Evolutionary conservation across 2,888 invertebrate genomes (phyloP), one percentile per base, ranked within the genome.

Genomic region (Sphinx pinastri): DNA sequence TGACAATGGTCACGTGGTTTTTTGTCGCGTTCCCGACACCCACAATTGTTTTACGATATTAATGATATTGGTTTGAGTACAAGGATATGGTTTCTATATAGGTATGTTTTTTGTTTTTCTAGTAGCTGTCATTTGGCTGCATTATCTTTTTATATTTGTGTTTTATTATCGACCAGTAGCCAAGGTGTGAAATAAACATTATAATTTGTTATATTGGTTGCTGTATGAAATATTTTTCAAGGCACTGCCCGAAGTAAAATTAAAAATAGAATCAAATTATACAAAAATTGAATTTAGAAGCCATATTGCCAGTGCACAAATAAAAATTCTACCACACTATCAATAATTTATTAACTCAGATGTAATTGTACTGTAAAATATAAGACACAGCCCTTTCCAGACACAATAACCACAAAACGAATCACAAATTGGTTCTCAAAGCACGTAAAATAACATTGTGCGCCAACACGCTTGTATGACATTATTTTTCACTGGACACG

Each of bases 401-500:
- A 47, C 47, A 49, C 59, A 72, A 69, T 71, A 67, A 57, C n/a
- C 59, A 49, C 25, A 67, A 70, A 70, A 45, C 19, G 52, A 16
- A 19, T 47, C 63, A 49, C 19, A 63, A 69, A 69, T 69, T 54
- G 38, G 47, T 51, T 45, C 45, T 14, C 54, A 38, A 54, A 52
- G 38, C 60, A 63, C 51, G 47, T 49, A 69, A 63, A 52, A 47
- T 52, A 60, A 63, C 7, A 54, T 69, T 68, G 59, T 63, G n/a
- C 51, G 38, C 67, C 67, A 58, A 70, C 66, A 70, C 69, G 68
- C 70, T 51, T 68, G 69, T 73, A 66, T 70, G 72, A 71, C 69
- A 72, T 63, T 73, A 74, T 71, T 72, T 74, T 73, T 73, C 75
- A 73, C 67, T 72, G 63, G 52, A 55, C 54, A 67, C 66, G 69